A percentile compares a stretch with the other conserved stretches of the same genome.
Evolutionary conservation across 2,113 vertebrate species (phyloP).

Genomic region (Baryphthengus martii): DNA sequence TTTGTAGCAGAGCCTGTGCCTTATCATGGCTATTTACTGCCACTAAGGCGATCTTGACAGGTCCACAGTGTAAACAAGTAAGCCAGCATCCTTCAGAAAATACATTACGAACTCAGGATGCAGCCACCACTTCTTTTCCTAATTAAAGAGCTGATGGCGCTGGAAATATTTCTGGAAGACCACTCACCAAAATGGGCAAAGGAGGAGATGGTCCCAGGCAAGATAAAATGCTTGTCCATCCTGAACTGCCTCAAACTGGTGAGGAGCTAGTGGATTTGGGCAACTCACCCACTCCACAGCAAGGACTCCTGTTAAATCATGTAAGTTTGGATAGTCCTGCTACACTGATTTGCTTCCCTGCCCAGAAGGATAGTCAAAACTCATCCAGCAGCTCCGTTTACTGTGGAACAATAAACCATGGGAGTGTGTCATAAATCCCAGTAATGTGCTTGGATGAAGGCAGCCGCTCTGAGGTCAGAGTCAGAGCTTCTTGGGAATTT

Average conservation of each 20-base stretch:
- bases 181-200: background rate
- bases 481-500: slow-evolving; percentile 24
- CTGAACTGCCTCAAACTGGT: background rate
- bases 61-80: background rate
- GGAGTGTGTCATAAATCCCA: slow-evolving; percentile 29
- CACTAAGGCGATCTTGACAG: background rate
- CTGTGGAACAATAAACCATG: slow-evolving; percentile 41
- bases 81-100: background rate
- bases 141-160: background rate
- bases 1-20: background rate
- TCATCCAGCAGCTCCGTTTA: background rate
- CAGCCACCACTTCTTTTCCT: background rate
- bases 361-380: slow-evolving; percentile 19
- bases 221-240: background rate
- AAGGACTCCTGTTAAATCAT: background rate
- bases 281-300: background rate
- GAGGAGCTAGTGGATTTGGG: background rate
- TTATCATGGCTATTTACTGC: background rate
- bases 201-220: background rate
- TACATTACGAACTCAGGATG: background rate
- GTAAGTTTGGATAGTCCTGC: background rate
- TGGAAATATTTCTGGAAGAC: background rate
- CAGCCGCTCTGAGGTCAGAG: slow-evolving; percentile 2
- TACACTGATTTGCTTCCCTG: background rate
- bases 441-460: slow-evolving; percentile 19